Evolutionary conservation across 2,797 vertebrate genomes (phyloP).

Genomic region (Myotis pilosus): DNA sequence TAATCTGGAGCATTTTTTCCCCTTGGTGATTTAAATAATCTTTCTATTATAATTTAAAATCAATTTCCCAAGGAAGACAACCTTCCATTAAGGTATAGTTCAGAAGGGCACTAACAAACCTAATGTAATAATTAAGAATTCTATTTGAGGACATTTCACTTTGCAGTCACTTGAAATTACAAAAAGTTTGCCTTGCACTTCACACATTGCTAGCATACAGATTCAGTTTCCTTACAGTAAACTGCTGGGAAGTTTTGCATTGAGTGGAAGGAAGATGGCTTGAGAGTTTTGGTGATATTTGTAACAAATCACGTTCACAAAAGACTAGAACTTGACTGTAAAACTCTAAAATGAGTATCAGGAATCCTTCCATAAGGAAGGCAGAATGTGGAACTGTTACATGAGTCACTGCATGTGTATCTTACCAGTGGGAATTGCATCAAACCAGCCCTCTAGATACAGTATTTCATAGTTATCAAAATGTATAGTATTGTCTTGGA

Average conservation of each 20-base stretch:
- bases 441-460: constrained; percentile 59
- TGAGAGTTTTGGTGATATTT: constrained; percentile 69
- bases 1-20: neutral
- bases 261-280: constrained; percentile 59
- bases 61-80: neutral
- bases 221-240: constrained; percentile 62
- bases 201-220: constrained; percentile 60
- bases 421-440: constrained; percentile 52
- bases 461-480: constrained; percentile 80
- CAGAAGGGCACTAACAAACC: neutral
- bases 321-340: constrained; percentile 22
- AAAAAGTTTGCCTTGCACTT: constrained; percentile 53
- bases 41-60: constrained; percentile 37
- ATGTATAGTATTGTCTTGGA: constrained; percentile 80
- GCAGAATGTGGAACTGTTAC: constrained; percentile 59
- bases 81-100: constrained; percentile 23
- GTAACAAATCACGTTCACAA: constrained; percentile 39
- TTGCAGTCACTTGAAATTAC: constrained; percentile 48
- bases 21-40: neutral
- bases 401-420: constrained; percentile 57
- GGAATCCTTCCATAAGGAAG: constrained; percentile 61
- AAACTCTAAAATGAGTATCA: constrained; percentile 59
- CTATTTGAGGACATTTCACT: constrained; percentile 15
- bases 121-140: constrained; percentile 34
- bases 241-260: constrained; percentile 62